Conservation (phyloP, 2,797 vertebrate genomes). For the Cuniculus paca region DNA sequence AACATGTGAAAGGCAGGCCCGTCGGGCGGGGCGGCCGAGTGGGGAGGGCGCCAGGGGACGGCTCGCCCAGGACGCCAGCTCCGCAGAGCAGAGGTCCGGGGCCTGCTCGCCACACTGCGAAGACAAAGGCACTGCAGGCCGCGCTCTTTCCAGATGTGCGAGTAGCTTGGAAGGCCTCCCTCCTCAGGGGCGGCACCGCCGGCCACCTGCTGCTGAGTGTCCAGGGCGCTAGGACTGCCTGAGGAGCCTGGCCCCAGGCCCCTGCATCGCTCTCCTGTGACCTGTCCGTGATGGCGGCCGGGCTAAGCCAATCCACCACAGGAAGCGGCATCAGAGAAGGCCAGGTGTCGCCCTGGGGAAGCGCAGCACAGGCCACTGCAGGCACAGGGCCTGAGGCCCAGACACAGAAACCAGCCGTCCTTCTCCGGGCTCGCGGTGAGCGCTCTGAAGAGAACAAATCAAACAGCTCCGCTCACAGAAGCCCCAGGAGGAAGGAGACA, state of each 20-base stretch:
- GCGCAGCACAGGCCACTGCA: too few species aligned
- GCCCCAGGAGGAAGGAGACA: neutral
- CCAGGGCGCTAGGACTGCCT: neutral
- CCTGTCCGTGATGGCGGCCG: too few species aligned
- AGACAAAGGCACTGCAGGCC: neutral
- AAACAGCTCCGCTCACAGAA: neutral
- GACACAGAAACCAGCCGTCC: neutral
- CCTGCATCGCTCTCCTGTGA: neutral
- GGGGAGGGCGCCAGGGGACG: rapidly evolving
- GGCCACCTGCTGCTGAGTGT: rapidly evolving
- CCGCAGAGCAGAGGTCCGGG: neutral
- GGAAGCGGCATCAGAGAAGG: neutral
- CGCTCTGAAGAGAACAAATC: neutral
- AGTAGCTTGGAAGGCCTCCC: neutral
- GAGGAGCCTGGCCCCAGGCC: neutral
- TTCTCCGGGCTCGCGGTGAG: neutral
- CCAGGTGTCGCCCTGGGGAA: too few species aligned
- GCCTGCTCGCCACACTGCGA: neutral
- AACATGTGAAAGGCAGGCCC: neutral
- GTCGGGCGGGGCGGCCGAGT: neutral
- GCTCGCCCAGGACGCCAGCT: too few species aligned
- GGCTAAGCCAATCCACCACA: neutral
- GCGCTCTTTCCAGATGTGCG: neutral
- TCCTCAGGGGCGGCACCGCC: neutral
- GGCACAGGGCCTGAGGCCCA: neutral